Base-by-base conservation (phyloP, 2,888 invertebrate species). In the Mythimna impura region DNA sequence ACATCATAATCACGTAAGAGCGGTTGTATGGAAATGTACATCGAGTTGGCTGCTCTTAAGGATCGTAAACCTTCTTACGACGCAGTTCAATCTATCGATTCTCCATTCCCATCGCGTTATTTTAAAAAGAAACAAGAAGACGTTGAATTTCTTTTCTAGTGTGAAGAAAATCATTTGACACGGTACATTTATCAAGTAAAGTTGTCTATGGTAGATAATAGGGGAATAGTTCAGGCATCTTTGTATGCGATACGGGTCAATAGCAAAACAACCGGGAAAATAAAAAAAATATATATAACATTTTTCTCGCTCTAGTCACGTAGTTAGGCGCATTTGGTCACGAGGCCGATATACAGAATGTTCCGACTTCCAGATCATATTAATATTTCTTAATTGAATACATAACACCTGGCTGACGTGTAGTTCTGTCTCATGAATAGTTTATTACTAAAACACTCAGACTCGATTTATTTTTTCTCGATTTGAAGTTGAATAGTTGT, bases 221-320 rank as follows among this genome's bases (percentile, higher is more conserved):
- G 34, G 12, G n/a, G 14, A 52, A 30, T 52, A 54, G 22, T 47
- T 40, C 12, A 65, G 25, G 25, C 17, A 57, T 72, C 17, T 78
- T 68, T 62, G 68, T 66, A 68, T 60, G 47, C 58, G 58, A 57
- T 70, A 47, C 55, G 34, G 40, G 55, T 57, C 70, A 54, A 74
- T 70, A 76, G 43, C n/a, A 65, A 69, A 68, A 64, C 64, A 54
- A 43, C 1, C 3, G 47, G 22, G 43, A 60, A 61, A 68, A 77
- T 54, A 66, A 76, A 81, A n/a, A 67, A 69, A 65, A 78, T 66
- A 80, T 72, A 78, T 78, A 73, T 77, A 71, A 43, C 71, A 63
- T 67, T 66, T 75, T 80, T 72, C 67, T 63, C 36, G 73, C 69
- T 81, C 77, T 47, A 20, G 81, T 85, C 87, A 86, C 82, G 79